These are phyloP conservation scores for Bos javanicus DNA, from an alignment of 2,113 vertebrate genomes.

Conservation along the genomic window DNA sequence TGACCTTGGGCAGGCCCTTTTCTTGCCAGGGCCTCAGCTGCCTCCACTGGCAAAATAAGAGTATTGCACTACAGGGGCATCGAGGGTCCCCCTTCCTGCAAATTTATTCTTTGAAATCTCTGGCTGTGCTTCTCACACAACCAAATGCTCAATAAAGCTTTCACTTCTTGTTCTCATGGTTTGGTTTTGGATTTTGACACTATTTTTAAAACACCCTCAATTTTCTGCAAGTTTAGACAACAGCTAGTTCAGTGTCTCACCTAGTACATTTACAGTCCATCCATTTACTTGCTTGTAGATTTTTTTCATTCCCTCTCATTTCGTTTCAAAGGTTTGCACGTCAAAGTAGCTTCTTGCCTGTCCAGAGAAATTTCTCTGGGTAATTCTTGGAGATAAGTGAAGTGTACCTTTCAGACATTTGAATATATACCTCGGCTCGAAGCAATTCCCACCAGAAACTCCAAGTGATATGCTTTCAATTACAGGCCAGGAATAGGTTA, in stretches of 20 bases:
- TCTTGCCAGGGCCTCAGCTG: background rate
- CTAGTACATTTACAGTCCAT: background rate
- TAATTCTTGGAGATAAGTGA: background rate
- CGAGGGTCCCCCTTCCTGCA: background rate
- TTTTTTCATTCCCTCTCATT: background rate
- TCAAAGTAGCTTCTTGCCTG: slow-evolving; percentile 43
- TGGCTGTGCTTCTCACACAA: background rate
- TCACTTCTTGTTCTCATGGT: background rate
- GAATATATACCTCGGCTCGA: background rate
- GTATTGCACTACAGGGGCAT: background rate
- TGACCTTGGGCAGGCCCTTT: background rate
- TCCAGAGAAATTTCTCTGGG: background rate
- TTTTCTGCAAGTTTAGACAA: background rate
- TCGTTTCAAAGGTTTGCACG: slow-evolving; percentile 15
- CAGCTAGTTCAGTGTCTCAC: background rate
- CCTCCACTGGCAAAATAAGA: background rate
- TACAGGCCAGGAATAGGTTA: background rate
- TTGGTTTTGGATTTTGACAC: background rate
- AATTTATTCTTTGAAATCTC: background rate
- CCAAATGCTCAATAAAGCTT: background rate
- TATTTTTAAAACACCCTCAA: slow-evolving; percentile 5
- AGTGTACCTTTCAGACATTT: background rate
- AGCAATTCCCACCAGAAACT: background rate
- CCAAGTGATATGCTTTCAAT: background rate
- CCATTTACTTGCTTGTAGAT: background rate